Evolutionary conservation across 2,797 vertebrate genomes (phyloP), one percentile per base, ranked within the genome.

Genomic region (Varecia variegata): DNA sequence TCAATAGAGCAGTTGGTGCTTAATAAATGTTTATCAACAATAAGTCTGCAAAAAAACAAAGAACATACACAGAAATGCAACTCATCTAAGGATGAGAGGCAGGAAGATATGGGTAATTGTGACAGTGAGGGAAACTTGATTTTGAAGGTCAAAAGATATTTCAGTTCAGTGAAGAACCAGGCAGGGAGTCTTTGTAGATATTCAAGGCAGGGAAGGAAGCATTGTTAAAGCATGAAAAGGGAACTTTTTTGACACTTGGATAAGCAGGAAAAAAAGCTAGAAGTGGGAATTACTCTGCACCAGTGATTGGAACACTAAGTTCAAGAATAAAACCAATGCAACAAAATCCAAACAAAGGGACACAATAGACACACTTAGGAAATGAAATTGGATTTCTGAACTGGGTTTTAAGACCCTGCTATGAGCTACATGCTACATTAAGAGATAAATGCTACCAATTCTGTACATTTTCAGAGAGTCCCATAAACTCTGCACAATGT

Each of bases 301-400:
- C 94, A 77, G 65, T 50, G 47, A 96, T 12, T 76, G 58, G 74
- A 96, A 67, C 73, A 67, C 71, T 35, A 79, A 96, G 60, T 92
- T 71, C 54, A 95, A 93, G 92, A 93, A 77, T 84, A 76, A 91
- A 95, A 70, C 35, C 71, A 52, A 43, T 1, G 4, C 32, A 58
- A 60, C 79, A 47, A 38, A 87, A 71, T 77, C 80, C 76, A 81
- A 88, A 91, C 94, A 96, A 97, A 95, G 38, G 8, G 1, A 73
- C 92, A 94, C 89, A 94, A 76, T 54, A 65, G 68, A 74, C 17
- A 73, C 38, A 81, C 79, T 74, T 38, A 54, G 47, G 85, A 90
- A 91, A 88, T 60, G 62, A 87, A 94, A 95, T 80, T 96, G 88
- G 68, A 90, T 96, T 97, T 95, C 74, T 65, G 73, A 91, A 73